phyloP scores from a whole-genome alignment of 2,113 vertebrate genomes.

The Epinephelus cyanopodus region DNA sequence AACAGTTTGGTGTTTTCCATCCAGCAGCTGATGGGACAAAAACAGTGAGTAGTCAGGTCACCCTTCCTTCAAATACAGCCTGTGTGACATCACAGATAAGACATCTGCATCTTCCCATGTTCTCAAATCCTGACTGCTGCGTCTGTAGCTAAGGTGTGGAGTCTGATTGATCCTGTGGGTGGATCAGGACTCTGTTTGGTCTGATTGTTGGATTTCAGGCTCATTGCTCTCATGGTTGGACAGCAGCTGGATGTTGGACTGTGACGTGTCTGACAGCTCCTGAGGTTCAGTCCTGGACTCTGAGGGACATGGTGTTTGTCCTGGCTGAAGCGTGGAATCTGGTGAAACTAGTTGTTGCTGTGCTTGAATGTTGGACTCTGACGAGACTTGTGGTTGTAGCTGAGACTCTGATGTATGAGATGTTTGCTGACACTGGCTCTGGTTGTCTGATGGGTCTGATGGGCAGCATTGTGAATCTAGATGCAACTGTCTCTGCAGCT shows the following conservation, averaged over 20 bases:
- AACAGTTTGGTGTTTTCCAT: neutral
- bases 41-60: neutral
- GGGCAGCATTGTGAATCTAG: slow-evolving; percentile 3
- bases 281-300: slow-evolving; percentile 1
- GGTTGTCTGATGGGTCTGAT: neutral
- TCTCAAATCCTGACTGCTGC: neutral
- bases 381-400: neutral
- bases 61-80: neutral
- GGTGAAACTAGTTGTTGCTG: neutral
- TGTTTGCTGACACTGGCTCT: neutral
- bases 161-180: neutral
- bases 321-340: neutral
- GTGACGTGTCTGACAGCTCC: neutral
- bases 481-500: slow-evolving; percentile 76
- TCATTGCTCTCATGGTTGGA: neutral
- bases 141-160: neutral
- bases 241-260: neutral
- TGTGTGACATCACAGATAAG: neutral
- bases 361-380: neutral
- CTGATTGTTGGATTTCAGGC: neutral
- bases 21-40: neutral
- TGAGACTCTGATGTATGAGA: neutral
- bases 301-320: neutral
- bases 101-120: neutral
- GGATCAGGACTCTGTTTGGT: slow-evolving; percentile 10